These are phyloP conservation scores for Bungarus multicinctus DNA, from an alignment of 2,113 vertebrate species.

Conservation along the genomic window DNA sequence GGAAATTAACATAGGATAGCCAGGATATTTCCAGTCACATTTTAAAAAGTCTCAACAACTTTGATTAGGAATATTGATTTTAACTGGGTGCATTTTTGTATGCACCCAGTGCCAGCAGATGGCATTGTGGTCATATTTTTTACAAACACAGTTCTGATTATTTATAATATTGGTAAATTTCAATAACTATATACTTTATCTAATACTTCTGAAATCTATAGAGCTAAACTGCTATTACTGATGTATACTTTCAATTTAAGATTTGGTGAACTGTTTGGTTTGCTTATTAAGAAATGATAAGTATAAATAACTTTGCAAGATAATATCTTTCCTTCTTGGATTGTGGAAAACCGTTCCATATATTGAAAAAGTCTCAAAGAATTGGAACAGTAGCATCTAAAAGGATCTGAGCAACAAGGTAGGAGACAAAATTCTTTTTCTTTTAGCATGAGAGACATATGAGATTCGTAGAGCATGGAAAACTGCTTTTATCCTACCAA, in stretches of 20 bases:
- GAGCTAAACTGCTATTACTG: neutral
- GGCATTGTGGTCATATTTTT: constrained; percentile 26
- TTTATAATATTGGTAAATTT: neutral
- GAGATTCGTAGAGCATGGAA: neutral
- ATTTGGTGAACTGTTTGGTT: neutral
- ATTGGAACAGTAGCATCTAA: neutral
- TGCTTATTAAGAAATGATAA: neutral
- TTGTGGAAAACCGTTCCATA: neutral
- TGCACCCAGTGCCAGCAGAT: constrained; percentile 41
- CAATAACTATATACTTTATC: neutral
- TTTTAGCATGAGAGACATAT: neutral
- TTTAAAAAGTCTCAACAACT: neutral
- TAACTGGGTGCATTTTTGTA: accelerated
- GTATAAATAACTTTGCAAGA: neutral
- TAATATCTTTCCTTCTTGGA: neutral
- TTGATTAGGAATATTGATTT: accelerated
- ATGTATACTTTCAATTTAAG: neutral
- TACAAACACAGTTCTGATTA: neutral
- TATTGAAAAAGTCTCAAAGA: neutral
- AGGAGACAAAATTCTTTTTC: neutral
- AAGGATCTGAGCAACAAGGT: neutral
- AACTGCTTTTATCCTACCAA: no score
- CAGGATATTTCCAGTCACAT: neutral
- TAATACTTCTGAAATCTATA: neutral
- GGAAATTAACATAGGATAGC: neutral